Evolutionary conservation across 2,113 vertebrate genomes (phyloP), one percentile per base, ranked within the genome.

Genomic region (Oncorhynchus nerka): DNA sequence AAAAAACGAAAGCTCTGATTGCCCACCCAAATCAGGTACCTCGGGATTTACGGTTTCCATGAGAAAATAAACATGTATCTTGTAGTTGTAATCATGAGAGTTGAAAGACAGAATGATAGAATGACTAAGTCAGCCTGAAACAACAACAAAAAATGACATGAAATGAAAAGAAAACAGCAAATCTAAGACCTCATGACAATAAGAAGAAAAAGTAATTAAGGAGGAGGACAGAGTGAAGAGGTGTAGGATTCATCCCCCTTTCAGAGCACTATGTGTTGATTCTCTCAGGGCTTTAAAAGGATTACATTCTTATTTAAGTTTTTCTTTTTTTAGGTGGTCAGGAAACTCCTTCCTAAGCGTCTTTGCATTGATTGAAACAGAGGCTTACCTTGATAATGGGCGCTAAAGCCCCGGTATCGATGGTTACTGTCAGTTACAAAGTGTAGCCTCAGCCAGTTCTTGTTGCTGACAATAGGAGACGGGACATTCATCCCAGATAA

Each of bases 351-450:
- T 19, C 15, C 51, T 55, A 55, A 55, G 51, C 51, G 9, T 19
- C 51, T 55, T 55, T 55, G 59, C 7, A 22, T 13, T 62, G 59
- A 62, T 62, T 62, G 71, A 79, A 69, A 75, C 48, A 62, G 69
- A 64, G 16, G 81, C 90, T 92, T 97, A 99, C 97, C 97, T 99
- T 99, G 97, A 86, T 99, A 99, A 57, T 97, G 98, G 86, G 96
- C 94, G 75, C 96, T 99, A 92, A 99, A 99, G 90, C 98, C 98
- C 87, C 94, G 94, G 77, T 96, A 98, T 74, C 96, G 95, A 85
- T 99, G 97, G 92, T 99, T 99, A 93, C 91, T 94, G 92, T 99
- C 97, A 70, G 97, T 97, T 83, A 97, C 95, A 93, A 99, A 99
- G 93, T 96, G 98, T 39, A 99, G 94, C 80, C 97, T 94, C 76